Percentiles rank a stretch among this genome's conserved stretches.
phyloP scores from a whole-genome alignment of 2,888 invertebrate genomes.

The Colletes collaris region DNA sequence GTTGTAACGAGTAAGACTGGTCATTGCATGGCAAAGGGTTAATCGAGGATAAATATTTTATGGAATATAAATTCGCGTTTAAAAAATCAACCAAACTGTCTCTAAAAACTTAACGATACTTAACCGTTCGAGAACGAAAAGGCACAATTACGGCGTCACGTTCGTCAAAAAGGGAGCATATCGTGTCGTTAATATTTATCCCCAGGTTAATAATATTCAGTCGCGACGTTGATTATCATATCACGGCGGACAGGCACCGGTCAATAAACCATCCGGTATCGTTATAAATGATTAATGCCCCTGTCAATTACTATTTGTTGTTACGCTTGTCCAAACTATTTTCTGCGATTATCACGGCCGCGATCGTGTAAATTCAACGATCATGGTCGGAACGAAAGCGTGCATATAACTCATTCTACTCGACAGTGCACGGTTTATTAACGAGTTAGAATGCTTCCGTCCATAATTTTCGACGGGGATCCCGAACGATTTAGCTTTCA shows the following conservation, averaged over 20 bases:
- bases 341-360: conserved; percentile 66
- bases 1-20: too few relatives aligned
- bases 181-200: conserved; percentile 9
- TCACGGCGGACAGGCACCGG: conserved; percentile 59
- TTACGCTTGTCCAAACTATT: conserved; percentile 68
- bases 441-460: conserved; percentile 58
- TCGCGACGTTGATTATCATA: conserved; percentile 69
- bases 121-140: too few relatives aligned
- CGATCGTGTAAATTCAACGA: conserved; percentile 38
- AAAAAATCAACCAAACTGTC: too few relatives aligned
- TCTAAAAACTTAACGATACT: too few relatives aligned
- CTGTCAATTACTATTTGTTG: conserved; percentile 74
- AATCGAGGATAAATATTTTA: too few relatives aligned
- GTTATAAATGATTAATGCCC: conserved; percentile 75
- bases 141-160: too few relatives aligned
- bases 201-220: conserved; percentile 44
- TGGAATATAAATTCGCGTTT: too few relatives aligned
- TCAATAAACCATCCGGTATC: conserved; percentile 67
- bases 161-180: not conserved
- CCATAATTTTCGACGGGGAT: conserved; percentile 41
- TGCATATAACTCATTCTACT: conserved; percentile 53
- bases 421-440: conserved; percentile 48
- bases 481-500: conserved; percentile 27
- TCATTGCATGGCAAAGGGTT: too few relatives aligned
- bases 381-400: conserved; percentile 26